phyloP scores from a whole-genome alignment of 2,888 invertebrate genomes.

The Pseudolycoriella hygida region DNA sequence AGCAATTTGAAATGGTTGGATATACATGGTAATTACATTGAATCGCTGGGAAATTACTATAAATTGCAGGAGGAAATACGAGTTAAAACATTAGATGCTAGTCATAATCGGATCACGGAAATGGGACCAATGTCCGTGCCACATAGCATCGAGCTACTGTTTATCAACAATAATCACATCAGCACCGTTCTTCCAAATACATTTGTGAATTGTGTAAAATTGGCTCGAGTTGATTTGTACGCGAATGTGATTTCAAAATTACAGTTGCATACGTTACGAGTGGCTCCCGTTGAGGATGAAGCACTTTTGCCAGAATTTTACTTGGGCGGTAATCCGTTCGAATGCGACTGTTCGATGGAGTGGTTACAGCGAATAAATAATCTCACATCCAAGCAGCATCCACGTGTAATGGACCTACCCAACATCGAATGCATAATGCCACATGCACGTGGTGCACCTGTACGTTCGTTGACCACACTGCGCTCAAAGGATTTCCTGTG shows the following conservation, averaged over 20 bases:
- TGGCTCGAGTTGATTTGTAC: conserved; percentile 78
- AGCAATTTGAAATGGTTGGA: conserved; percentile 80
- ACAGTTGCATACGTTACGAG: conserved; percentile 61
- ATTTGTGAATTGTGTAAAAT: conserved; percentile 66
- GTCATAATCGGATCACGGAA: conserved; percentile 73
- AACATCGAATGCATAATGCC: conserved; percentile 78
- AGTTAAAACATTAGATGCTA: conserved; percentile 73
- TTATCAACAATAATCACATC: conserved; percentile 79
- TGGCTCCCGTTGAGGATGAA: conserved; percentile 53
- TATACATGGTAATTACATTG: conserved; percentile 78
- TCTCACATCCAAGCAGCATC: conserved; percentile 62
- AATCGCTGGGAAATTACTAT: conserved; percentile 74
- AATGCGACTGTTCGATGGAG: conserved; percentile 90
- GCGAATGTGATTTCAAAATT: conserved; percentile 70
- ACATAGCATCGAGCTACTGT: conserved; percentile 70
- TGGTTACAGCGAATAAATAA: conserved; percentile 85
- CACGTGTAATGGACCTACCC: conserved; percentile 73
- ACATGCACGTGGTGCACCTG: conserved; percentile 61
- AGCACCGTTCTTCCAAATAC: conserved; percentile 66
- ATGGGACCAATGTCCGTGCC: conserved; percentile 69
- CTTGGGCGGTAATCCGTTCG: conserved; percentile 82
- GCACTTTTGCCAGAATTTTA: conserved; percentile 73
- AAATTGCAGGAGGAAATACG: conserved; percentile 64
- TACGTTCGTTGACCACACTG: conserved; percentile 58
- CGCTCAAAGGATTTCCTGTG: conserved; percentile 76